A percentile compares a stretch with the other conserved stretches of the same genome.
These are phyloP conservation scores for Drosophila bifasciata DNA, from an alignment of 1,140 invertebrate genomes.

Conservation along the genomic window DNA sequence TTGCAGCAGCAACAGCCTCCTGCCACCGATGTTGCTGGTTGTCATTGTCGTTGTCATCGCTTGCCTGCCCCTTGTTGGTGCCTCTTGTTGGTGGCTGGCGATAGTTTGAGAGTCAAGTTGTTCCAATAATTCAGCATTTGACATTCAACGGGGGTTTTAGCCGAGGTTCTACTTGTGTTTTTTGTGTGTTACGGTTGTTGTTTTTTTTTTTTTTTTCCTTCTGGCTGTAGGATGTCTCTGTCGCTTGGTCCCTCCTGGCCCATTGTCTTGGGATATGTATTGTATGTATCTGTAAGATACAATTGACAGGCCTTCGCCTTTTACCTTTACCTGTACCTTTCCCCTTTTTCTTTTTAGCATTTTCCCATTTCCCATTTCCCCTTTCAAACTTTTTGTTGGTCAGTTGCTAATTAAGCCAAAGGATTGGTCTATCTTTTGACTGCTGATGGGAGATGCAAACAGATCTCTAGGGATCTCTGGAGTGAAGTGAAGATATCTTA, in stretches of 20 bases:
- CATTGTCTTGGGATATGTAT: slow-evolving; percentile 42
- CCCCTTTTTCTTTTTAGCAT: slow-evolving; percentile 23
- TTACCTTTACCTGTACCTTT: slow-evolving; percentile 5
- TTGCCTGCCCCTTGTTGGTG: slow-evolving; percentile 63
- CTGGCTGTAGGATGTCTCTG: slow-evolving; percentile 41
- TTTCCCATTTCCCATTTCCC: slow-evolving; percentile 24
- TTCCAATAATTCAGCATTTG: slow-evolving; percentile 82
- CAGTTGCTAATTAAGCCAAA: slow-evolving; percentile 35
- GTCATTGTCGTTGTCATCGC: slow-evolving; percentile 54
- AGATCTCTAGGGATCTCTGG: background rate
- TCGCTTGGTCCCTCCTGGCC: slow-evolving; percentile 55
- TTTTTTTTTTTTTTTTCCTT: slow-evolving; percentile 20
- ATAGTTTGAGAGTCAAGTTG: slow-evolving; percentile 72
- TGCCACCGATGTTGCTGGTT: slow-evolving; percentile 23
- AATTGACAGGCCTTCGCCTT: slow-evolving; percentile 20
- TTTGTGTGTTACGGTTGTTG: slow-evolving; percentile 47
- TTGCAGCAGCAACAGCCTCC: slow-evolving; percentile 7
- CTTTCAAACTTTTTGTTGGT: slow-evolving; percentile 23
- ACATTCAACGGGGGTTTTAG: slow-evolving; percentile 59
- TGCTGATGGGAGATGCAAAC: too few relatives aligned
- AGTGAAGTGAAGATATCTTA: too few relatives aligned
- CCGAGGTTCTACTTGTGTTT: slow-evolving; percentile 32
- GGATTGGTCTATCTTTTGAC: slow-evolving; percentile 17
- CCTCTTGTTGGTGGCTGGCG: slow-evolving; percentile 8
- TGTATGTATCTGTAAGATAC: slow-evolving; percentile 21